Conservation (phyloP, 2,888 invertebrate genomes). For the Chalcosyrphus nemorum region DNA sequence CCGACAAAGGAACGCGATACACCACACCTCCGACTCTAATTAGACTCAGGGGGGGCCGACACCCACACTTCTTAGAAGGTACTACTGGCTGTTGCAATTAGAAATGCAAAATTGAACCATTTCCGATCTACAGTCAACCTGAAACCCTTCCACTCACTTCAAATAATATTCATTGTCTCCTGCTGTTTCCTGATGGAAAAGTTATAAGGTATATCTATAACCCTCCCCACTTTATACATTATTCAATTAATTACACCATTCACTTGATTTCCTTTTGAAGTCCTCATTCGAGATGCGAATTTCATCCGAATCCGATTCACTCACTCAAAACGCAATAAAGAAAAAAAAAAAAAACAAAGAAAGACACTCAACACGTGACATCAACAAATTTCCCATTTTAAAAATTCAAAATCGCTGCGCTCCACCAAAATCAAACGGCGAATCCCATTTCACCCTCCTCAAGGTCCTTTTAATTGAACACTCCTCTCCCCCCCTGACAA, state of each 20-base stretch:
- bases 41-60: too few species aligned
- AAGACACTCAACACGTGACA: constrained; percentile 17
- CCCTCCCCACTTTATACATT: background rate
- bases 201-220: too few species aligned
- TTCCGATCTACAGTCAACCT: background rate
- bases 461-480: constrained; percentile 13
- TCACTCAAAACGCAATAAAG: constrained; percentile 16
- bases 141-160: background rate
- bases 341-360: too few species aligned
- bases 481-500: too few species aligned
- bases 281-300: background rate
- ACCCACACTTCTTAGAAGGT: too few species aligned
- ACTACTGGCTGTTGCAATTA: too few species aligned
- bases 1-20: too few species aligned
- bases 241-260: constrained; percentile 32
- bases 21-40: too few species aligned
- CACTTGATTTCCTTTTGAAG: background rate
- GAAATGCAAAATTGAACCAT: background rate
- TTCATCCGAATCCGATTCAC: background rate
- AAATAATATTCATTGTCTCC: background rate
- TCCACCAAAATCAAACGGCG: constrained; percentile 16
- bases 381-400: constrained; percentile 33
- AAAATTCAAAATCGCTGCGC: constrained; percentile 50
- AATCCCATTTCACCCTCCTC: background rate
- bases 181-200: background rate